phyloP scores from a whole-genome alignment of 2,888 invertebrate genomes.

The Conops quadrifasciatus region DNA sequence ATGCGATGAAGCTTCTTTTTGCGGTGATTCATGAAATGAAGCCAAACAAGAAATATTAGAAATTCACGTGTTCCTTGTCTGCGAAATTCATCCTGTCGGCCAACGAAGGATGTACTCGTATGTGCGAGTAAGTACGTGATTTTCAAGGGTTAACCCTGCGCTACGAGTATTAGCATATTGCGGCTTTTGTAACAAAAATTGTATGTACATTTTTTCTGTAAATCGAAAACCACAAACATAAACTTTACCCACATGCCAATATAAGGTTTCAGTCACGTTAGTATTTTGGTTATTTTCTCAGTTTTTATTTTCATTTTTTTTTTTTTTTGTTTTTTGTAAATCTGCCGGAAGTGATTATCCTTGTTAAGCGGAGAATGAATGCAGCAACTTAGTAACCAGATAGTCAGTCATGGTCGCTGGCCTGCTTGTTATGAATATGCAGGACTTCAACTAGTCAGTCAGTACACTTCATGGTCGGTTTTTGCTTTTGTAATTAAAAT shows the following conservation, averaged over 20 bases:
- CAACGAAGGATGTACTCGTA: conserved; percentile 24
- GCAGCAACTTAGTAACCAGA: conserved; percentile 12
- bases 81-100: not conserved
- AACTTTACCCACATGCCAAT: conserved; percentile 17
- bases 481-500: no score
- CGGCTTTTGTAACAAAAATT: no score
- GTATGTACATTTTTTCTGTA: not conserved
- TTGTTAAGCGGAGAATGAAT: not conserved
- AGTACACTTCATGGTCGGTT: no score
- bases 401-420: conserved; percentile 21
- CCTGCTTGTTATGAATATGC: not conserved
- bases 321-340: not conserved
- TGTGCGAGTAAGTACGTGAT: conserved; percentile 4
- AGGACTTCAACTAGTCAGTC: no score
- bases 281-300: not conserved
- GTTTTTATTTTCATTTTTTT: not conserved
- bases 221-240: not conserved
- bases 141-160: not conserved
- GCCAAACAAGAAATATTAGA: conserved; percentile 27
- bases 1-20: not conserved
- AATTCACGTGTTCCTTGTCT: not conserved
- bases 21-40: conserved; percentile 18
- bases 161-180: conserved; percentile 14
- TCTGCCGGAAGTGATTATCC: conserved; percentile 12
- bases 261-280: conserved; percentile 5